Conservation (phyloP, 2,888 invertebrate genomes). For the Coleophora deauratella region DNA sequence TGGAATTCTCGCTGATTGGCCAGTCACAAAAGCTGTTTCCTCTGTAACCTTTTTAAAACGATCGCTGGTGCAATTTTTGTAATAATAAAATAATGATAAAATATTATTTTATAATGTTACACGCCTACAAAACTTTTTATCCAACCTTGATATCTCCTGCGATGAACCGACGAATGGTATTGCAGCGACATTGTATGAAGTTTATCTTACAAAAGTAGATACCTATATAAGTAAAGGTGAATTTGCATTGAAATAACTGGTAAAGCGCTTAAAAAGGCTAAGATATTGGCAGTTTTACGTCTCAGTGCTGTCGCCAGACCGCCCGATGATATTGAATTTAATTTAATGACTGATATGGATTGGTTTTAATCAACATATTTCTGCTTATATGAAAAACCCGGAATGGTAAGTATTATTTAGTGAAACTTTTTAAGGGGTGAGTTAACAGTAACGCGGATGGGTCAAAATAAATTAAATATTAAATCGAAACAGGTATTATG, state of each 20-base stretch:
- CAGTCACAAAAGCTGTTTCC: slow-evolving; percentile 24
- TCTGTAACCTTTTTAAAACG: slow-evolving; percentile 26
- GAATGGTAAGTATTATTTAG: too few species aligned
- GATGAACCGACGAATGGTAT: slow-evolving; percentile 32
- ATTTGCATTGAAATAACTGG: slow-evolving; percentile 48
- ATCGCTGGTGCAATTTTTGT: slow-evolving; percentile 28
- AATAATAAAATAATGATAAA: slow-evolving; percentile 48
- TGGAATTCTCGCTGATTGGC: slow-evolving; percentile 44
- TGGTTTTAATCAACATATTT: too few species aligned
- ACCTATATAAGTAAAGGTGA: slow-evolving; percentile 37
- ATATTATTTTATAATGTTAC: slow-evolving; percentile 49
- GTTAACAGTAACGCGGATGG: too few species aligned
- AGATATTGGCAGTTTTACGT: slow-evolving; percentile 34
- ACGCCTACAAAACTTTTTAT: slow-evolving; percentile 36
- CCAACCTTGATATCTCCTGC: slow-evolving; percentile 44
- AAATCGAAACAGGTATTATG: too few species aligned
- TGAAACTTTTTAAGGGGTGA: too few species aligned
- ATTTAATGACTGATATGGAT: too few species aligned
- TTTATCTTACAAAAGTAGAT: slow-evolving; percentile 8
- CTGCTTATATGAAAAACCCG: too few species aligned
- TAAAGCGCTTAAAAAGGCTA: slow-evolving; percentile 46
- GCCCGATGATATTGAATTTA: too few species aligned
- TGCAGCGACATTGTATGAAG: slow-evolving; percentile 45
- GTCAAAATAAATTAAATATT: too few species aligned
- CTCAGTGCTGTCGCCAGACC: too few species aligned